phyloP scores from a whole-genome alignment of 2,113 vertebrate species.

The Morone chrysops region DNA sequence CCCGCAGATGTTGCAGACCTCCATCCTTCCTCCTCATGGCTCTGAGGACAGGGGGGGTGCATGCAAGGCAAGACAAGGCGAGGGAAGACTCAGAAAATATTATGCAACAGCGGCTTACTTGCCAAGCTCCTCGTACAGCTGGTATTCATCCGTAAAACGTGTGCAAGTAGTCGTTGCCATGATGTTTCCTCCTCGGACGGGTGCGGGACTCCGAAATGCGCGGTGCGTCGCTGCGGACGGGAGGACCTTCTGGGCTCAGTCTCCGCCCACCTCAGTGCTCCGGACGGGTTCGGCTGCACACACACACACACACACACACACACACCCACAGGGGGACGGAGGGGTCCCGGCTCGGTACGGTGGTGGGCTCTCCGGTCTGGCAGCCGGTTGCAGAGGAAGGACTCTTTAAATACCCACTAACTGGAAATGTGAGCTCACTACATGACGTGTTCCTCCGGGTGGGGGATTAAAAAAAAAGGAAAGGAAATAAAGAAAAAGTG shows the following conservation, averaged over 20 bases:
- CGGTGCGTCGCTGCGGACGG: constrained; percentile 65
- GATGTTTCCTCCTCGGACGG: constrained; percentile 71
- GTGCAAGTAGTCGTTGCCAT: constrained; percentile 95
- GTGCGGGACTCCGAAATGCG: constrained; percentile 55
- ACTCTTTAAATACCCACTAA: constrained; percentile 57
- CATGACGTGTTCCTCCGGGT: constrained; percentile 42
- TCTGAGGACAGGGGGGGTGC: constrained; percentile 17
- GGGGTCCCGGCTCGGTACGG: constrained; percentile 1
- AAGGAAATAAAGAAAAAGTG: neutral
- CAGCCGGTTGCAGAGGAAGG: constrained; percentile 9
- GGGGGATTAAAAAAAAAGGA: neutral
- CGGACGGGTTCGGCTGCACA: constrained; percentile 50
- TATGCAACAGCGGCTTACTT: constrained; percentile 86
- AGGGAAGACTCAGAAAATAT: constrained; percentile 10
- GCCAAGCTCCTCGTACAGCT: constrained; percentile 97
- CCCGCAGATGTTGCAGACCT: constrained; percentile 45
- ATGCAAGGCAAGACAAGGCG: neutral
- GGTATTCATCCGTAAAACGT: constrained; percentile 94
- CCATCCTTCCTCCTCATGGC: constrained; percentile 8
- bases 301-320: neutral
- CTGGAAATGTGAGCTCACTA: constrained; percentile 36
- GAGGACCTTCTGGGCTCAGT: constrained; percentile 50
- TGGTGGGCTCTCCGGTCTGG: constrained; percentile 19
- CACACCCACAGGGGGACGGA: neutral
- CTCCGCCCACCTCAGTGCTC: constrained; percentile 74